Percentiles rank a stretch among this genome's conserved stretches.
These are phyloP conservation scores for Pocillopora verrucosa DNA, from an alignment of 64 coral and sea anemone genomes.

Conservation along the genomic window DNA sequence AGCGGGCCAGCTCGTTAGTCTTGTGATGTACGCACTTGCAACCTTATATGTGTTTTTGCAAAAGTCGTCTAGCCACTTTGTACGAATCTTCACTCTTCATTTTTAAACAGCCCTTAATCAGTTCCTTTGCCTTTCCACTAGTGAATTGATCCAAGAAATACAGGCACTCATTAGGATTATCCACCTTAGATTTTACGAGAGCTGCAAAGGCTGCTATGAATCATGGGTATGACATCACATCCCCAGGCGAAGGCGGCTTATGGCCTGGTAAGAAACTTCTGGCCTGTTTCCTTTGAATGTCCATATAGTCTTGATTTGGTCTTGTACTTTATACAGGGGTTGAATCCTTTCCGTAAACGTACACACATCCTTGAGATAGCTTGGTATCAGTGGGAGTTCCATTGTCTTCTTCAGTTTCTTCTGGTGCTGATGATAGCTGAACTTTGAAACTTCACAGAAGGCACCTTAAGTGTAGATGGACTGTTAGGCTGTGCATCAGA, in stretches of 20 bases:
- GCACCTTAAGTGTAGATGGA: neutral
- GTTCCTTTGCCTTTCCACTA: no score
- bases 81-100: conserved; percentile 61
- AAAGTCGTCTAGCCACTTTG: conserved; percentile 33
- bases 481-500: neutral
- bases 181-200: neutral
- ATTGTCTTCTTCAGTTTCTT: neutral
- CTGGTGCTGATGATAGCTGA: neutral
- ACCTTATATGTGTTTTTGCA: conserved; percentile 60
- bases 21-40: neutral
- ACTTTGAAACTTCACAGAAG: no score
- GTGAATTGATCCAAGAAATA: conserved; percentile 67
- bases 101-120: conserved; percentile 64
- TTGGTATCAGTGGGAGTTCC: neutral
- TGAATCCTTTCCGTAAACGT: neutral
- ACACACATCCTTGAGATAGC: neutral
- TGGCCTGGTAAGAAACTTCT: no score
- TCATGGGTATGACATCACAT: no score
- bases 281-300: no score
- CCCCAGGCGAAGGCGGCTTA: no score
- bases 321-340: neutral
- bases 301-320: neutral
- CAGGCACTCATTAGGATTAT: conserved; percentile 42
- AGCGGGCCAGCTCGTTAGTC: no score
- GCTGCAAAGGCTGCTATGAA: conserved; percentile 31